Evolutionary conservation across 2,797 vertebrate genomes (phyloP), one percentile per base, ranked within the genome.

Genomic region (Lepus townsendii): DNA sequence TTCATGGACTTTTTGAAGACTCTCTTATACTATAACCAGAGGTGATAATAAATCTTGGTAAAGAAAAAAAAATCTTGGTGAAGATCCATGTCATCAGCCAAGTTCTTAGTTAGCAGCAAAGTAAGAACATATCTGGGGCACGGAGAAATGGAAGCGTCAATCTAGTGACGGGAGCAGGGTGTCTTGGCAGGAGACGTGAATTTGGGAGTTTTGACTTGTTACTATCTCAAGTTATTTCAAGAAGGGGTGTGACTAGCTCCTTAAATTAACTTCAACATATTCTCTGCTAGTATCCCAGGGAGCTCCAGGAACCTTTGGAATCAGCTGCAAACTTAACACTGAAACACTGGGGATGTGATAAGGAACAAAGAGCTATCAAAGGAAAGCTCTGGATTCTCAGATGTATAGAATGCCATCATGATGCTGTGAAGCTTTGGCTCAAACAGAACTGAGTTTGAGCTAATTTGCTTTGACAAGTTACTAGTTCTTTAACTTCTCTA

Each of bases 71-170:
- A 72, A 86, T 66, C 38, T 72, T 86, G 47, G 19, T 82, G 88
- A 80, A 3, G 12, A 71, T 30, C 88, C 69, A 71, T 14, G 47
- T 13, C 47, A 93, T 72, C 24, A 75, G 20, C 66, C 42, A 95
- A 95, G 66, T 78, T 91, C 75, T 83, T 24, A 47, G 26, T 83
- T 24, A 47, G 26, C 47, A 93, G 50, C 52, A 83, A 85, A 93
- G 83, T 47, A 66, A 66, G 3, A 83, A 16, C 27, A 35, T 57
- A 78, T 47, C 6, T 80, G 42, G 32, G 32, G 7, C 22, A 47
- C 0, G 72, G 17, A 85, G 20, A 94, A 94, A 54, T 32, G 52
- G 11, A 73, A 87, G 90, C 54, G 1, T 60, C 57, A 85, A 88
- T 54, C 65, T 75, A 76, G 17, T 42, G 3, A 73, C 35, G 22